Evolutionary conservation across 2,797 vertebrate species (phyloP), one percentile per base, ranked within the genome.

Genomic region (Brachyrhaphis roseni): DNA sequence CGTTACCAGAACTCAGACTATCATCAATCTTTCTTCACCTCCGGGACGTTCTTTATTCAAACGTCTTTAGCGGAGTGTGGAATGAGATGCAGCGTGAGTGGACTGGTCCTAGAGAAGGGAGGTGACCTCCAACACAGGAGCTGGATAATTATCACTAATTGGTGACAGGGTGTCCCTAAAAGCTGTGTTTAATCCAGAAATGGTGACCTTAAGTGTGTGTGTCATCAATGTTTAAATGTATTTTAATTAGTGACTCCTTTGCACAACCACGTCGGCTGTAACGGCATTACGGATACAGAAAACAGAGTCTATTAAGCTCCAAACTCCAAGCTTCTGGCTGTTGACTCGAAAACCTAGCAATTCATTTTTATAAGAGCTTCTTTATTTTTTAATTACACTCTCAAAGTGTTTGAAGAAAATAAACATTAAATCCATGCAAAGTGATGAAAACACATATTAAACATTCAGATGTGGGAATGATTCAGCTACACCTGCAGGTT

Each of bases 131-230:
- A 68, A 62, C 70, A 71, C 70, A 57, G 36, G 39, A 73, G 75
- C 66, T 5, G 8, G 28, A 23, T 86, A 79, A 86, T 85, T 79
- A 72, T 34, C 43, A 8, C 81, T 81, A 87, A 86, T 72, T 77
- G 75, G 74, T 72, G 77, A 83, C 80, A 85, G 59, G 70, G 34
- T 36, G 59, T 64, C 31, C 15, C 59, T 36, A 26, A 68, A 39
- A 68, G 64, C 7, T 26, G 64, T 11, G 36, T 68, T 39, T 68
- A 41, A 64, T 68, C 64, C 36, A 68, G 20, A 68, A 68, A 51
- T 59, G 28, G 46, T 85, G 80, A 79, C 86, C 76, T 87, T 83
- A 59, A 74, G 55, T 49, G 78, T 46, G 72, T 31, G 49, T 79
- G 77, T 70, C 78, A 49, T 51, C 74, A 23, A 72, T 36, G 34